These are phyloP conservation scores for Anastrepha obliqua DNA, from an alignment of 1,140 invertebrate genomes.

Conservation along the genomic window DNA sequence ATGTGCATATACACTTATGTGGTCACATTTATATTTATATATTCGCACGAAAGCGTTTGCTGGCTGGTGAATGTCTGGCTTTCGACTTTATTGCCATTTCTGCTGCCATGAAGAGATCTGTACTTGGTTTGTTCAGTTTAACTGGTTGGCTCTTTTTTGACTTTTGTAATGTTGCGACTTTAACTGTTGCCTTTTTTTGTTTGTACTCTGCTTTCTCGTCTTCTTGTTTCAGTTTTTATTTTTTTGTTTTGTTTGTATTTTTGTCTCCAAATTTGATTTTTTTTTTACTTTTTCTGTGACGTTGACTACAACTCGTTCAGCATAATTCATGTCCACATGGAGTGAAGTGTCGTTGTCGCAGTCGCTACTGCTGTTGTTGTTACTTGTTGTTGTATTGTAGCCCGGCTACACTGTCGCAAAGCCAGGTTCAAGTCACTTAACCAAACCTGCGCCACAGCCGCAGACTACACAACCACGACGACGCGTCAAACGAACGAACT, in stretches of 20 bases:
- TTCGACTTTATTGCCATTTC: constrained; percentile 5
- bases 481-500: too few species aligned
- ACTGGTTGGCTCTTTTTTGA: background rate
- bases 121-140: background rate
- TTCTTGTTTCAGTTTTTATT: background rate
- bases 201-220: background rate
- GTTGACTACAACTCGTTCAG: constrained; percentile 9
- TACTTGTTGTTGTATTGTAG: too few species aligned
- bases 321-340: constrained; percentile 42
- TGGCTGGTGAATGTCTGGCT: background rate
- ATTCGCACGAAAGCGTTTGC: background rate
- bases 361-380: background rate
- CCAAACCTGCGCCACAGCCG: background rate
- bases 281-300: background rate
- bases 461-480: background rate
- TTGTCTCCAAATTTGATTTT: background rate
- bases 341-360: constrained; percentile 36
- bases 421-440: background rate
- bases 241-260: background rate
- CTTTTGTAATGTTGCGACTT: background rate
- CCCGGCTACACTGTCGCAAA: background rate
- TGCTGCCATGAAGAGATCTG: background rate
- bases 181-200: background rate
- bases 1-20: too few species aligned
- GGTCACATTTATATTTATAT: background rate